Evolutionary conservation across 2,797 vertebrate genomes (phyloP).

Genomic region (Manis pentadactyla): DNA sequence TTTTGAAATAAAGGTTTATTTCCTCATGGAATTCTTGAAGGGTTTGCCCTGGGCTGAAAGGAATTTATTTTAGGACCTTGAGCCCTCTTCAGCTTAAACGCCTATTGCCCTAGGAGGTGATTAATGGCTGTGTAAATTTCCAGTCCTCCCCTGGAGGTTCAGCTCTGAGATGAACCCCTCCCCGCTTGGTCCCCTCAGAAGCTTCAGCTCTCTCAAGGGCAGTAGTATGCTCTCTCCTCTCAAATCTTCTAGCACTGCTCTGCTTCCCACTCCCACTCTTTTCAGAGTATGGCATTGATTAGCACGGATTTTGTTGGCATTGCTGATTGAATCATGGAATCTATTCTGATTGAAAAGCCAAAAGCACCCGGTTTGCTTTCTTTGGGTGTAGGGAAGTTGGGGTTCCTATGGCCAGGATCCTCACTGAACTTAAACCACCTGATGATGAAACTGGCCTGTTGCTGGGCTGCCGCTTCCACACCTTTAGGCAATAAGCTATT

Average conservation of each 20-base stretch:
- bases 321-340: background rate
- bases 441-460: too few relatives aligned
- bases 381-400: background rate
- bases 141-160: background rate
- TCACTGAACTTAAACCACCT: too few relatives aligned
- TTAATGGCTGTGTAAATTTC: slow-evolving; percentile 63
- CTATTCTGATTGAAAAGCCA: background rate
- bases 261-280: background rate
- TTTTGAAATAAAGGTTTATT: slow-evolving; percentile 77
- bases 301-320: background rate
- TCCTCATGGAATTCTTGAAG: slow-evolving; percentile 73
- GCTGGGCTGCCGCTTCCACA: too few relatives aligned
- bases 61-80: slow-evolving; percentile 72
- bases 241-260: background rate
- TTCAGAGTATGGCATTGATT: slow-evolving; percentile 2
- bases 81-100: background rate
- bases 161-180: background rate
- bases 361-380: slow-evolving; percentile 10
- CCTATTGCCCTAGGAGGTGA: slow-evolving; percentile 64
- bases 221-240: slow-evolving; percentile 36
- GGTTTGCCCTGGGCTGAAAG: slow-evolving; percentile 61
- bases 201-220: background rate
- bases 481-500: too few relatives aligned
- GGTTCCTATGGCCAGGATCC: too few relatives aligned
- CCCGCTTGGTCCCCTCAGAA: background rate